phyloP scores from a whole-genome alignment of 2,113 vertebrate genomes.

The Daboia siamensis region DNA sequence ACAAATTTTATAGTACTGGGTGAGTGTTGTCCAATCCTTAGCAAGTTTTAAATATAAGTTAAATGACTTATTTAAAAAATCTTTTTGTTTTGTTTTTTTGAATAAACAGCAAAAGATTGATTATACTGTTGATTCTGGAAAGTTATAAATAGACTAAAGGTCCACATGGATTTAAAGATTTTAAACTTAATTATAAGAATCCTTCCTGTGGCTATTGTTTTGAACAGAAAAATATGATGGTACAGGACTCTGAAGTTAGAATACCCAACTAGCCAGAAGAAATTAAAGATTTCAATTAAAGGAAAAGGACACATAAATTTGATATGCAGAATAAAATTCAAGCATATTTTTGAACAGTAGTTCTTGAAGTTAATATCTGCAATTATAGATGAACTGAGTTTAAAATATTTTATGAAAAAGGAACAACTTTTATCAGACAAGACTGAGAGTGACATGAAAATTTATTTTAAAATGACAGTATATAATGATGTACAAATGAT shows the following conservation, averaged over 20 bases:
- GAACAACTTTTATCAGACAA: not conserved
- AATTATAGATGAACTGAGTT: not conserved
- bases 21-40: not conserved
- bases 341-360: not conserved
- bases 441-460: not conserved
- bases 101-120: not conserved
- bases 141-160: not conserved
- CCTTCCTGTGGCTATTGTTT: not conserved
- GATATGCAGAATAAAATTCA: not conserved
- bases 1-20: not conserved
- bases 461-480: not conserved
- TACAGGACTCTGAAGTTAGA: not conserved
- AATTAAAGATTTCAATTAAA: not conserved
- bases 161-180: not conserved
- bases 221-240: not conserved
- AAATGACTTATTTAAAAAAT: not conserved
- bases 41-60: not conserved
- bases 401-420: not conserved
- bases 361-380: not conserved
- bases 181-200: not conserved
- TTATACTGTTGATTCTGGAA: not conserved
- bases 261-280: not conserved
- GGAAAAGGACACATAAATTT: not conserved
- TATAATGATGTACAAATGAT: not conserved
- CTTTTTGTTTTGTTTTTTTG: not conserved